Evolutionary conservation across 1,140 invertebrate genomes (phyloP), one percentile per base, ranked within the genome.

Genomic region (Drosophila dunni): DNA sequence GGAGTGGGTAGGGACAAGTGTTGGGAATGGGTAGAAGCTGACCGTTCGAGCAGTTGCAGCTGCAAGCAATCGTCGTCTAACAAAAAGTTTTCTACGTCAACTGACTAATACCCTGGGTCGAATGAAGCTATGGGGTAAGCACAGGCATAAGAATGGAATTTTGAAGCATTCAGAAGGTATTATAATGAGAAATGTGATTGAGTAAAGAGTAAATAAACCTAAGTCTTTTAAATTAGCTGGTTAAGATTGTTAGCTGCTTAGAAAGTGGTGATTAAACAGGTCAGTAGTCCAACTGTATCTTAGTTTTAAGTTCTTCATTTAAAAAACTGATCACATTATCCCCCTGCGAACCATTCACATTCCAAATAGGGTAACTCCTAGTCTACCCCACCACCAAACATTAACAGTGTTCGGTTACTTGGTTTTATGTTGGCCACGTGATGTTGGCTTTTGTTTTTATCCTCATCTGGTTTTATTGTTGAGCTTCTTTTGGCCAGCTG

Each of bases 61-160:
- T 86, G 83, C 82, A 88, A 83, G 82, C 82, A 81, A 81, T 65
- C 62, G 48, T 85, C 69, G 74, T 75, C 78, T 78, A 57, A 34
- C 50, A 38, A 85, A 81, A 79, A 61, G 51, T 83, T 86, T 68
- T 50, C 15, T 44, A 10, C 20, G 34, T 17, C 71, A 73, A 42
- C 66, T 68, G 48, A 46, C 51, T 51, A 8, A 29, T 34, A 48
- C 54, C 45, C 36, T 17, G 9, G 11, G 34, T n/a, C 8, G 9
- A 9, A 15, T 3, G 4, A 10, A 8, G 7, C 8, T 34, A 36
- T 53, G 4, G 29, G 50, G 50, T 34, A 24, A 13, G n/a, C 17
- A 20, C 17, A 20, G 17, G 2, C 1, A 20, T 20, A 20, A 20
- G 17, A 20, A 20, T 20, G 17, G 17, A 20, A 20, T 20, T 20